Evolutionary conservation across 1,140 invertebrate genomes (phyloP), one percentile per base, ranked within the genome.

Genomic region (Anastrepha ludens): DNA sequence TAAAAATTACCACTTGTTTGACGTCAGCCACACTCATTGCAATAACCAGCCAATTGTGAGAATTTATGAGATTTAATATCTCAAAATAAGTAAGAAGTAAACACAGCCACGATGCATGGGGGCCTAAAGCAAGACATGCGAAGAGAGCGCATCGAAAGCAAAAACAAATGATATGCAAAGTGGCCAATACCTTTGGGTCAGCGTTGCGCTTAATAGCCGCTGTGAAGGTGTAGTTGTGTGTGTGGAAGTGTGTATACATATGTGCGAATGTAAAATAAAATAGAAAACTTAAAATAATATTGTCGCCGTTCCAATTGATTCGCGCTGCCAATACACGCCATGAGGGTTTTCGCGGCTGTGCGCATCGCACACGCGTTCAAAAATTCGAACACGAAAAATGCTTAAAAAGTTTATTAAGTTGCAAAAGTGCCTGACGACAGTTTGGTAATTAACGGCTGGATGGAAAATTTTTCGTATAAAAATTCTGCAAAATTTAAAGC

Each of bases 401-500:
- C 29, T 67, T 44, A 87, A 62, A 86, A 62, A 41, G 13, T 86
- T 86, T 64, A 86, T 62, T 60, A 59, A 60, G 58, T 62, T 62
- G 17, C 55, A 86, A 65, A 86, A 39, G 29, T 15, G 85, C 3
- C 62, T 86, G 29, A 62, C 74, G 74, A 81, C 47, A 55, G 74
- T 55, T 55, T 29, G 74, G 13, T n/a, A 81, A 11, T 81, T 81
- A 81, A 81, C 47, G 47, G 74, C n/a, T 0, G 20, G 70, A 15
- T 39, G 44, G 5, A 2, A 39, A 20, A 29, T 55, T 41, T 58
- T 41, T 58, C 17, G 4, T 15, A 17, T 81, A 6, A 50, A 55
- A 58, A 8, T 81, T 81, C n/a, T 13, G 44, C 20, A 20, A 55
- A 58, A 39, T 8, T 39, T 5, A 20, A 81, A 50, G 70, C 44